Base-by-base conservation (phyloP, 2,113 vertebrate species). In the Tinamus guttatus region DNA sequence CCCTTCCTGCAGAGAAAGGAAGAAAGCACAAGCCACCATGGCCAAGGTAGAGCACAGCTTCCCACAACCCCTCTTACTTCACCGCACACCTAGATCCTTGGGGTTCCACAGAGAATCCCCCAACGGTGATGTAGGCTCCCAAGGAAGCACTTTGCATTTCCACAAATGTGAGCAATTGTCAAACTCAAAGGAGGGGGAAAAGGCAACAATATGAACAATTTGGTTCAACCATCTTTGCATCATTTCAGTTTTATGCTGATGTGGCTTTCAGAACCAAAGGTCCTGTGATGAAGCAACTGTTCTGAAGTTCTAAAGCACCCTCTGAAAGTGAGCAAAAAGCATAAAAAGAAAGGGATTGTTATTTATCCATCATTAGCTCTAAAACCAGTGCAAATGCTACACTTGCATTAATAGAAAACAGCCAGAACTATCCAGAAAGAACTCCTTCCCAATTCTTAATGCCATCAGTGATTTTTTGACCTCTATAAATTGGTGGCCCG, bases 401-500 rank as follows among this genome's bases (percentile, higher is more conserved):
- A 28, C 41, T 83, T 47, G 41, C 32, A 41, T 58, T 79, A 89
- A 91, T 2, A 80, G 85, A 63, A 80, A 85, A 52, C 21, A 89
- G 90, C 62, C 90, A 89, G 95, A 91, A 89, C 18, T 71, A 67
- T 84, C 77, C 84, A 85, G 84, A 89, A 85, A 70, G 93, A 94
- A 40, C 76, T 89, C 84, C 68, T 93, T 80, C 93, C 77, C 67
- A 89, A 91, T 89, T 85, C 90, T 94, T 94, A 94, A 94, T 93
- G 90, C 81, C 87, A 91, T 91, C 93, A 94, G 90, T 68, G 84
- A 89, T 86, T 89, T 89, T 89, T 63, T 93, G 90, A 93, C 95
- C 81, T 93, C 90, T 67, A 52, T 36, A 80, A 93, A 96, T 83
- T 89, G 81, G 85, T 86, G 81, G 88, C 73, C 85, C 94, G 90